Conservation (phyloP, 1,140 invertebrate genomes). For the Euura lappo region DNA sequence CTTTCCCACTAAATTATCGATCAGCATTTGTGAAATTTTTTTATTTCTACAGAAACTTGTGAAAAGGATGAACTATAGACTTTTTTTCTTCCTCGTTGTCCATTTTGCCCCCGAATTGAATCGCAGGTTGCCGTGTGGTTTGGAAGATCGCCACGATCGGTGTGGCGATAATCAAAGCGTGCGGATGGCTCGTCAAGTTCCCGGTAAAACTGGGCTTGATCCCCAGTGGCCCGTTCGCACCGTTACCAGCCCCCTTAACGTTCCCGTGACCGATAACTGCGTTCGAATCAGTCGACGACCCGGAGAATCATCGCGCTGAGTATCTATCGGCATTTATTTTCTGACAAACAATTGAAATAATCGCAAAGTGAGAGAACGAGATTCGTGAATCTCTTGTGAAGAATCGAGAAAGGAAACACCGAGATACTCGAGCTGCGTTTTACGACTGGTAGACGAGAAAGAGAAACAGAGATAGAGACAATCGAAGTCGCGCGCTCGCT, state of each 20-base stretch:
- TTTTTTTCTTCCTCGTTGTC: too few species aligned
- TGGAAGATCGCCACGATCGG: not conserved
- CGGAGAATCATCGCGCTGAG: not conserved
- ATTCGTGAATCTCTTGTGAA: not conserved
- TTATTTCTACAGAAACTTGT: too few species aligned
- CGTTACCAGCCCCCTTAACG: not conserved
- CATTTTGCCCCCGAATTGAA: too few species aligned
- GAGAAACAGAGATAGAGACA: not conserved
- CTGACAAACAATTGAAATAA: too few species aligned
- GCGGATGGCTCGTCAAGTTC: not conserved
- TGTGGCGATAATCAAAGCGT: not conserved
- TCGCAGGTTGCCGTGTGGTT: not conserved
- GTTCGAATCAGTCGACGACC: not conserved
- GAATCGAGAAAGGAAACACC: not conserved
- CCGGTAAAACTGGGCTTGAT: not conserved
- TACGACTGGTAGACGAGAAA: not conserved
- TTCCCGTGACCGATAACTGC: not conserved
- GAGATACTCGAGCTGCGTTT: not conserved
- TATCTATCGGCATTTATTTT: too few species aligned
- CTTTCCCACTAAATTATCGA: too few species aligned
- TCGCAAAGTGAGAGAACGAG: too few species aligned
- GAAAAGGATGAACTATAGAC: too few species aligned
- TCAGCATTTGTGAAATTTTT: too few species aligned
- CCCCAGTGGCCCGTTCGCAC: slow-evolving; percentile 3
- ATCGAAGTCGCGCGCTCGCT: slow-evolving; percentile 23